Evolutionary conservation across 92 coral and sea anemone species (phyloP).

Genomic region (Muricea muricata): DNA sequence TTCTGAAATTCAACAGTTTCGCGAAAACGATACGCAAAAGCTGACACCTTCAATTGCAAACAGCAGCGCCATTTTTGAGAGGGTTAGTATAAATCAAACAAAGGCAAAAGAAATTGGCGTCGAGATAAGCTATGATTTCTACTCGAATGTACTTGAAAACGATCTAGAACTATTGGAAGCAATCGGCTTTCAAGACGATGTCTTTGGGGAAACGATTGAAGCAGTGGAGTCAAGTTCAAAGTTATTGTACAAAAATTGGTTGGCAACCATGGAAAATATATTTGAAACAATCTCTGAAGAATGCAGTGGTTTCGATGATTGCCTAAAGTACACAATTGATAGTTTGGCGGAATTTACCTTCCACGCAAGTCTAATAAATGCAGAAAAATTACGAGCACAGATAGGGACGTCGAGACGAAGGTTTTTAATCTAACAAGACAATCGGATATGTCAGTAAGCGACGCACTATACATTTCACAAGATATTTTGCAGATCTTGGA

Average conservation of each 20-base stretch:
- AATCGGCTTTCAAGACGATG: background rate
- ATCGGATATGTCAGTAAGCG: conserved; percentile 47
- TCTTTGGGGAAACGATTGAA: background rate
- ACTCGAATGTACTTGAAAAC: background rate
- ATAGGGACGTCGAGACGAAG: conserved; percentile 16
- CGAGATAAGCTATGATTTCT: conserved; percentile 38
- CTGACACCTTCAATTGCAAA: background rate
- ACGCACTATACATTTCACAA: conserved; percentile 44
- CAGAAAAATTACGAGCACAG: background rate
- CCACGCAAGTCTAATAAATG: background rate
- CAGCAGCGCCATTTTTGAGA: conserved; percentile 3
- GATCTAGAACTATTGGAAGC: conserved; percentile 62
- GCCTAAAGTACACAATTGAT: conserved; percentile 63
- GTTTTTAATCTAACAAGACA: conserved; percentile 20
- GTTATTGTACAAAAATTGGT: conserved; percentile 67
- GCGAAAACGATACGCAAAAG: background rate
- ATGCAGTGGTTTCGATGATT: conserved; percentile 75
- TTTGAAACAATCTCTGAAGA: conserved; percentile 49
- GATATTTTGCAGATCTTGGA: conserved; percentile 43
- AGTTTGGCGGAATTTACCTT: conserved; percentile 61
- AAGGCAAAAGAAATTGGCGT: conserved; percentile 64
- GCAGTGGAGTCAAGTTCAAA: conserved; percentile 46
- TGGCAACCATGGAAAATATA: conserved; percentile 72
- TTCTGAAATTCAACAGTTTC: conserved; percentile 22
- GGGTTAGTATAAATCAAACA: conserved; percentile 3